Evolutionary conservation across 37 sponge, comb jelly and placozoan genomes (phyloP), one percentile per base, ranked within the genome.

Genomic region (Lycopodina hypogea): DNA sequence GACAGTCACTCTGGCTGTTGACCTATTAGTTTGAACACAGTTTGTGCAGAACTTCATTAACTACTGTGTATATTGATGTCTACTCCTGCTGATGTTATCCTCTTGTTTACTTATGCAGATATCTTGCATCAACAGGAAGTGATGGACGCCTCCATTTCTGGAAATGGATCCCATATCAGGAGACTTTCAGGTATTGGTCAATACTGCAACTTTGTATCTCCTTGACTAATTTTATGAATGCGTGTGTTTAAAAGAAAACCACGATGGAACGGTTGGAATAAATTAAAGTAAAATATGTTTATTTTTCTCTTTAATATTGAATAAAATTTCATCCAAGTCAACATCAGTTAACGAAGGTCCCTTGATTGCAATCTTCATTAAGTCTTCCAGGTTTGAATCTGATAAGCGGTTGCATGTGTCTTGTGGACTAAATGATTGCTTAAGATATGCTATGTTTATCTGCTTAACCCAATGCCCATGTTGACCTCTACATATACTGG

Each of bases 71-170:
- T n/a, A n/a, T n/a, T n/a, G n/a, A n/a, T n/a, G n/a, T n/a, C n/a
- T 45, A 45, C 9, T 45, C 4, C 9, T 45, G 48, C 4, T 60
- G 61, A 15, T 29, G 28, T 29, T 35, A 15, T 67, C 8, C 3
- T 67, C 8, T 8, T 67, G 3, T 67, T 3, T 28, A 12, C n/a
- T 40, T 21, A 23, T 63, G 24, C 57, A 89, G 89, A 24, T 89
- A 78, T 45, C 37, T 92, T 55, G 84, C 77, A 2, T 92, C 93
- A 17, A 92, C 93, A 53, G 80, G 86, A 9, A 85, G 69, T 19
- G 93, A 88, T 82, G 93, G 93, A 0, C 74, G 33, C 75, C 37
- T 90, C 2, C 84, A 77, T 39, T 86, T 92, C 75, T 92, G 93
- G 93, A 55, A 88, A 56, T 92, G 76, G 70, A 29, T 87, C 29